These are phyloP conservation scores for Halictus rubicundus DNA, from an alignment of 1,140 invertebrate genomes.

Conservation along the genomic window DNA sequence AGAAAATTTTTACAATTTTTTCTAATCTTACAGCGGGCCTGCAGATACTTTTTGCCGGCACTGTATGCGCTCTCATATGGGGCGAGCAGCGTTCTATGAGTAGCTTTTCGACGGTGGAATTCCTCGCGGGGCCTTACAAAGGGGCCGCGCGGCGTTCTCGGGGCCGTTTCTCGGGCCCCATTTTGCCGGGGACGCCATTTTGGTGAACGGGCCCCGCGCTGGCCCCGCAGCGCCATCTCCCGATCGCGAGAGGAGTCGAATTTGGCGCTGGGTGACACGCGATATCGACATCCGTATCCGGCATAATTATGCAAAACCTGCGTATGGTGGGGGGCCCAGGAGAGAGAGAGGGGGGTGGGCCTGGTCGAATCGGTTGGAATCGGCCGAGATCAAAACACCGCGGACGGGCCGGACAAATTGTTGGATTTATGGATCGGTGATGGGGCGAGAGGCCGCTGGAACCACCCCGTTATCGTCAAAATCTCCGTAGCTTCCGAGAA, in stretches of 20 bases:
- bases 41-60: constrained; percentile 17
- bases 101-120: constrained; percentile 69
- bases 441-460: constrained; percentile 65
- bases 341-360: constrained; percentile 13
- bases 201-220: constrained; percentile 33
- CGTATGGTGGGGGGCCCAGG: constrained; percentile 11
- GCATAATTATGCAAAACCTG: constrained; percentile 72
- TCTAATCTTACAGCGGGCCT: no score
- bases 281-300: constrained; percentile 66
- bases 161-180: background rate
- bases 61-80: constrained; percentile 45
- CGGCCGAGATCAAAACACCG: constrained; percentile 76
- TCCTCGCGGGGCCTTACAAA: constrained; percentile 64
- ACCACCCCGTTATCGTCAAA: constrained; percentile 73
- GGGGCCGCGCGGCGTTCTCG: constrained; percentile 48
- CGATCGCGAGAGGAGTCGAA: constrained; percentile 9
- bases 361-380: constrained; percentile 65
- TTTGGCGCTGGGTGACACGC: constrained; percentile 41
- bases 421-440: constrained; percentile 78
- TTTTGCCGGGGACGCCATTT: constrained; percentile 55
- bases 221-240: background rate
- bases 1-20: no score
- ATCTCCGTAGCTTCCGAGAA: constrained; percentile 76
- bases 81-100: constrained; percentile 52
- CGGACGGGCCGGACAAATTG: constrained; percentile 77